Base-by-base conservation (phyloP, 2,113 vertebrate species). In the Rhea pennata region DNA sequence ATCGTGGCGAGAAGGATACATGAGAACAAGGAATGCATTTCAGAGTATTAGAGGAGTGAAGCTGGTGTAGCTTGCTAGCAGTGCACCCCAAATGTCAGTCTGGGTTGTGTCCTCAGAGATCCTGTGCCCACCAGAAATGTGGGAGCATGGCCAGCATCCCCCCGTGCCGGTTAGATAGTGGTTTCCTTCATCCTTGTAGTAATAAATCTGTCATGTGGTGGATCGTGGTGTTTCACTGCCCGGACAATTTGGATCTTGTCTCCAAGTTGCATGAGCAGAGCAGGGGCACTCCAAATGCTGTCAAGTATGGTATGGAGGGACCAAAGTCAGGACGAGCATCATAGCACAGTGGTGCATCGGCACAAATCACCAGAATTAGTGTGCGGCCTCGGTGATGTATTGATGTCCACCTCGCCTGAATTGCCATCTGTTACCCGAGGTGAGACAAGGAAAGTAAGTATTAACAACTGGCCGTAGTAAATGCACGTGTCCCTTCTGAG, bases 211-310 rank as follows among this genome's bases (percentile, higher is more conserved):
- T 13, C 58, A 8, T 27, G 58, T 14, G 17, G 24, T 36, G 74
- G 36, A 12, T 27, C 5, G 2, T 33, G 53, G 39, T 44, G 9
- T 79, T 54, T 50, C 27, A 48, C 29, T 86, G 76, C 19, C 24
- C 42, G 46, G 10, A 7, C 0, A 1, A 12, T 24, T 26, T 5
- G 53, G 53, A 23, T 70, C 39, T 50, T 69, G 48, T 15, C 29
- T 82, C 36, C 42, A 26, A 1, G 7, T 2, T 2, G 0, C 3
- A 16, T 16, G 51, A 24, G 62, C 10, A n/a, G 48, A 1, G 0
- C 1, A 0, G 4, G 51, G 44, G 61, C 39, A 6, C 24, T 23
- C 29, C 44, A 48, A 61, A 8, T 9, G 21, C 31, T 44, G 61
- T 56, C 51, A 7, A 2, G 10, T 19, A 61, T 15, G 5, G 9